phyloP scores from a whole-genome alignment of 1,140 invertebrate genomes.

The Scaptomyza pallida region DNA sequence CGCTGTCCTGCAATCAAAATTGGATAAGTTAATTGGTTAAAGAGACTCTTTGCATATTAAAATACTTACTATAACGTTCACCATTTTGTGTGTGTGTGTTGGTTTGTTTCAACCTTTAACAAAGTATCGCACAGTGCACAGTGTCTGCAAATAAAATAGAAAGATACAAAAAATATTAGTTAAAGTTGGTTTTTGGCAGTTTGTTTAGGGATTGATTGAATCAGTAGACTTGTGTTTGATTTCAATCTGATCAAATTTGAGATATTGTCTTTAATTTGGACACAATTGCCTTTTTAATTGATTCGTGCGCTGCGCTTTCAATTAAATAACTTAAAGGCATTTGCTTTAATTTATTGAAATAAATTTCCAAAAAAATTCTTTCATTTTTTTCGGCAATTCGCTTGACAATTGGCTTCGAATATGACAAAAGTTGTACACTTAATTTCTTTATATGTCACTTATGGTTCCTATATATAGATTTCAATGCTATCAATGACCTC shows the following conservation, averaged over 20 bases:
- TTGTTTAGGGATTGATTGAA: conserved; percentile 46
- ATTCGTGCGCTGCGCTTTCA: conserved; percentile 64
- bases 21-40: conserved; percentile 36
- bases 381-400: conserved; percentile 28
- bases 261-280: conserved; percentile 36
- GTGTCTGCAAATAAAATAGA: conserved; percentile 44
- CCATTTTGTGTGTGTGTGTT: conserved; percentile 60
- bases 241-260: conserved; percentile 14
- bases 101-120: conserved; percentile 6
- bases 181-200: background rate
- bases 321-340: conserved; percentile 43
- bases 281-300: conserved; percentile 63
- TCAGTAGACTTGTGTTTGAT: conserved; percentile 40
- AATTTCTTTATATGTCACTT: conserved; percentile 47
- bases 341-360: conserved; percentile 59
- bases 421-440: conserved; percentile 33
- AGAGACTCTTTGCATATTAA: conserved; percentile 6
- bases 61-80: conserved; percentile 74
- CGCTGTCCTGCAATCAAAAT: conserved; percentile 58
- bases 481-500: conserved; percentile 42
- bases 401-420: conserved; percentile 29
- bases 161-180: conserved; percentile 18
- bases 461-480: conserved; percentile 62
- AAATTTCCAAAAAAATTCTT: conserved; percentile 21
- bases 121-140: conserved; percentile 36